Percentiles rank a stretch among this genome's conserved stretches.
Evolutionary conservation across 2,113 vertebrate genomes (phyloP).

Genomic region (Phainopepla nitens): DNA sequence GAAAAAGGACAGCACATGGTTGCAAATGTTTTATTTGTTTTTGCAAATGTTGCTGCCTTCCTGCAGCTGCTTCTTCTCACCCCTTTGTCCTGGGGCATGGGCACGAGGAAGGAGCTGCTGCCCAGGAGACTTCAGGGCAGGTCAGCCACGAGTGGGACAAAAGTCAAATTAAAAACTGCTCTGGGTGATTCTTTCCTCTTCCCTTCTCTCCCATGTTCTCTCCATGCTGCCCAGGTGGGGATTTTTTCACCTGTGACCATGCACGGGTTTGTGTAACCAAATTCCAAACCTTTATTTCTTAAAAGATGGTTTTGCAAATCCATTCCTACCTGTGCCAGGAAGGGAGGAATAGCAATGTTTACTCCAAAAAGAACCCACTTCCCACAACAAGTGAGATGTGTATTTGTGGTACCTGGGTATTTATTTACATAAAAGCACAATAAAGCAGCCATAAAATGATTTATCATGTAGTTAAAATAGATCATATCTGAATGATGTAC

Average conservation of each 20-base stretch:
- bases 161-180: neutral
- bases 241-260: neutral
- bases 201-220: neutral
- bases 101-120: too few relatives aligned
- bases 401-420: neutral
- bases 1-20: neutral
- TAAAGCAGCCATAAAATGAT: neutral
- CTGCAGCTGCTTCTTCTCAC: neutral
- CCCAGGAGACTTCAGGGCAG: neutral
- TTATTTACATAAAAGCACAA: neutral
- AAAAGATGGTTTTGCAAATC: neutral
- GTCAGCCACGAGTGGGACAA: accelerated
- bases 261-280: neutral
- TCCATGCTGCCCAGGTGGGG: neutral
- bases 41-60: neutral
- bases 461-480: constrained; percentile 2
- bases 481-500: neutral
- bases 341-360: neutral
- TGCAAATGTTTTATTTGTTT: neutral
- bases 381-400: neutral
- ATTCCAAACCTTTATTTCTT: neutral
- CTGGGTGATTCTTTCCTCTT: neutral
- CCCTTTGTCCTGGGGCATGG: neutral
- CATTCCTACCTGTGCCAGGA: neutral
- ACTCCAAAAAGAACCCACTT: neutral